These are phyloP conservation scores for Melieria picta DNA, from an alignment of 2,888 invertebrate genomes.

Conservation along the genomic window DNA sequence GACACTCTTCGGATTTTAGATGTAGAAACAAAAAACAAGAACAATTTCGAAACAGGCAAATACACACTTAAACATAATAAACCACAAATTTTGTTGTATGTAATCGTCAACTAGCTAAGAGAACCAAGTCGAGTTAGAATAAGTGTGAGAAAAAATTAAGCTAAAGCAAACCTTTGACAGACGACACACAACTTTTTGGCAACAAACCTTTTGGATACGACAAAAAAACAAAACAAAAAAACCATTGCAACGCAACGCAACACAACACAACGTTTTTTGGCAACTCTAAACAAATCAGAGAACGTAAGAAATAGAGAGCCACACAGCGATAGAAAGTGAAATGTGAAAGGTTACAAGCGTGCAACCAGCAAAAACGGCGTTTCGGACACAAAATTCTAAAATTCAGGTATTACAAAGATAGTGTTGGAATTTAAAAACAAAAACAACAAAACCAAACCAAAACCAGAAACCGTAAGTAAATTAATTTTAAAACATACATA, in stretches of 20 bases:
- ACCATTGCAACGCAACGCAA: not conserved
- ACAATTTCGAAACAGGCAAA: slow-evolving; percentile 3
- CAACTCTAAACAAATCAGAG: slow-evolving; percentile 38
- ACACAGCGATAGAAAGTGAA: slow-evolving; percentile 24
- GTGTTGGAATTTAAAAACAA: slow-evolving; percentile 28
- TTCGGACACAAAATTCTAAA: slow-evolving; percentile 67
- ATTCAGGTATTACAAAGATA: slow-evolving; percentile 61
- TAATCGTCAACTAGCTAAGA: too few species aligned
- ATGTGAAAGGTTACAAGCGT: slow-evolving; percentile 25
- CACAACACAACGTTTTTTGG: slow-evolving; percentile 37
- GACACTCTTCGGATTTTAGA: too few species aligned
- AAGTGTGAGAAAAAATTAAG: too few species aligned
- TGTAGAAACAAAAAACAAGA: slow-evolving; percentile 7
- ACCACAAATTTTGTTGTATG: too few species aligned
- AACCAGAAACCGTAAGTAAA: slow-evolving; percentile 45
- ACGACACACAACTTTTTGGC: slow-evolving; percentile 32
- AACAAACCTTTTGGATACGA: slow-evolving; percentile 34
- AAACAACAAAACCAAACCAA: slow-evolving; percentile 14
- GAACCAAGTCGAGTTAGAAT: too few species aligned
- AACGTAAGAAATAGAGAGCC: slow-evolving; percentile 8
- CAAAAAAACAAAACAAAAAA: slow-evolving; percentile 31
- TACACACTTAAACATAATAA: too few species aligned
- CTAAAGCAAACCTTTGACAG: too few species aligned
- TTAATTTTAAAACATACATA: slow-evolving; percentile 44
- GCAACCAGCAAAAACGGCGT: slow-evolving; percentile 51